Conservation (phyloP, 2,113 vertebrate species). For the Myotis lucifugus region DNA sequence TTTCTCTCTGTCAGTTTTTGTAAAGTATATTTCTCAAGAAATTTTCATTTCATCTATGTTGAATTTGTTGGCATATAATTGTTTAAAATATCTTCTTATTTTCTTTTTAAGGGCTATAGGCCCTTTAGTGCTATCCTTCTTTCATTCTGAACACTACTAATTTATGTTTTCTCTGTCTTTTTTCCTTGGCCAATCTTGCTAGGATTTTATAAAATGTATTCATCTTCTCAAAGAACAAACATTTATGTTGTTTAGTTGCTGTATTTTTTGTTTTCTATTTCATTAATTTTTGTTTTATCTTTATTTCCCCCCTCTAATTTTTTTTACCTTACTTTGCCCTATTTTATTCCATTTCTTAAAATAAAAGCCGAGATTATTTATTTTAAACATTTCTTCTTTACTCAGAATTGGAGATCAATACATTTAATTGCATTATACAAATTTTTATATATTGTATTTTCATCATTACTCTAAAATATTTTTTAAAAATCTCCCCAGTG, state of each 20-base stretch:
- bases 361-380: background rate
- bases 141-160: background rate
- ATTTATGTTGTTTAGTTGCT: background rate
- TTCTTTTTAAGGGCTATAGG: background rate
- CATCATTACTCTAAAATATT: background rate
- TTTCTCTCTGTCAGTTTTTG: background rate
- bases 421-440: background rate
- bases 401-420: background rate
- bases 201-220: background rate
- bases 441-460: background rate
- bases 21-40: background rate
- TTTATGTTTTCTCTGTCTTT: background rate
- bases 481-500: background rate
- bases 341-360: background rate
- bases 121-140: background rate
- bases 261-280: background rate
- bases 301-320: background rate
- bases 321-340: background rate
- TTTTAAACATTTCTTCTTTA: slow-evolving; percentile 6
- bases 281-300: background rate
- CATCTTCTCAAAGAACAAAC: background rate
- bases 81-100: background rate
- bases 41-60: background rate
- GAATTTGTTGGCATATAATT: background rate
- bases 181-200: background rate